Evolutionary conservation across 2,113 vertebrate species (phyloP).

Genomic region (Pimephales promelas): DNA sequence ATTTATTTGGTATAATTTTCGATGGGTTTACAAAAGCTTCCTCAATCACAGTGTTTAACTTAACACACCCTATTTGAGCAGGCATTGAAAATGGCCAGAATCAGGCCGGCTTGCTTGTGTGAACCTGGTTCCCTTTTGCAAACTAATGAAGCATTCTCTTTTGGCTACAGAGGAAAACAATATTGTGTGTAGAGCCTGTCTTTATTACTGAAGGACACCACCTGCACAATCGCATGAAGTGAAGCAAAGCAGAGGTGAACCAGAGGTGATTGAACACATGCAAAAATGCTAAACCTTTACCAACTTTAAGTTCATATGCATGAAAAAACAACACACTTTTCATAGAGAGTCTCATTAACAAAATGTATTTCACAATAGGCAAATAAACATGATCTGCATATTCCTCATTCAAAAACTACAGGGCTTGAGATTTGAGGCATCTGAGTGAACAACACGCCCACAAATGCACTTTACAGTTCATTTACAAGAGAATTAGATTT

Average conservation of each 20-base stretch:
- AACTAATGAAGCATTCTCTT: constrained; percentile 53
- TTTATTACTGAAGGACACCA: constrained; percentile 49
- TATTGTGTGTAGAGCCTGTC: constrained; percentile 51
- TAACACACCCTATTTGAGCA: constrained; percentile 43
- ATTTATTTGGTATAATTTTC: neutral
- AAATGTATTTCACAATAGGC: neutral
- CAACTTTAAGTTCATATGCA: neutral
- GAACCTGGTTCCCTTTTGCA: constrained; percentile 36
- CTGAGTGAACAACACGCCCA: neutral
- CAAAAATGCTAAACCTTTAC: constrained; percentile 40
- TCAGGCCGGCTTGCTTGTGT: constrained; percentile 15
- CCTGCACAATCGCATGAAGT: constrained; percentile 47
- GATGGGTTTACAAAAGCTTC: constrained; percentile 19
- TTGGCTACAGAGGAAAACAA: constrained; percentile 48
- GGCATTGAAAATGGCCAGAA: constrained; percentile 39
- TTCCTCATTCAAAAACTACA: neutral
- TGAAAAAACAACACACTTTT: neutral
- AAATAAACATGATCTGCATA: neutral
- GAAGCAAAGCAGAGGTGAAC: constrained; percentile 51
- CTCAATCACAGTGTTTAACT: constrained; percentile 44
- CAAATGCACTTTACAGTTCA: constrained; percentile 8
- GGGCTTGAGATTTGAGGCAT: neutral
- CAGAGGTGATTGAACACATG: constrained; percentile 47
- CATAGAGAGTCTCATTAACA: neutral
- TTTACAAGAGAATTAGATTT: neutral